phyloP scores from a whole-genome alignment of 2,113 vertebrate species.

The Xerus inauris region DNA sequence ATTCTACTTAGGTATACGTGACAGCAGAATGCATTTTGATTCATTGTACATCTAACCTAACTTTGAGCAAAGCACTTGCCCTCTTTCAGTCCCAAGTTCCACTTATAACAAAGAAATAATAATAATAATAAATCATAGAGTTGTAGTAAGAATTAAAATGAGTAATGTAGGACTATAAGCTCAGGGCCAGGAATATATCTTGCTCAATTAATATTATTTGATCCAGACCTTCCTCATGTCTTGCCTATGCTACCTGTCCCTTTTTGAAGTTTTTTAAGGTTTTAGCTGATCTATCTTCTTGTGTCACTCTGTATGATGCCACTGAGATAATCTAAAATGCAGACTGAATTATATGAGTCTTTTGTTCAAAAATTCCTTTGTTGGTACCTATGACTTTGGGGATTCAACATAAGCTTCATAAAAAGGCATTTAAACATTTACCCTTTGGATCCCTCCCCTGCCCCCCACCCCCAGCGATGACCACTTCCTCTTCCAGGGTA shows the following conservation, averaged over 20 bases:
- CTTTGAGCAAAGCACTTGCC: neutral
- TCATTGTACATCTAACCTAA: too few species aligned
- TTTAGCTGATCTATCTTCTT: neutral
- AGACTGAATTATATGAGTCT: neutral
- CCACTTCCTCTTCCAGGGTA: neutral
- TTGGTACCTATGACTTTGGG: neutral
- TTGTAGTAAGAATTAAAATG: neutral
- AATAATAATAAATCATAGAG: neutral
- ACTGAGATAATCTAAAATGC: neutral
- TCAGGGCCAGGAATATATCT: neutral
- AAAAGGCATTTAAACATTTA: neutral
- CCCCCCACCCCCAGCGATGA: too few species aligned
- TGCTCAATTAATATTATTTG: neutral
- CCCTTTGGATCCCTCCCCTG: neutral
- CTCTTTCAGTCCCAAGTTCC: neutral
- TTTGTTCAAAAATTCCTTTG: neutral
- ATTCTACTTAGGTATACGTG: too few species aligned
- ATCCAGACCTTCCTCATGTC: neutral
- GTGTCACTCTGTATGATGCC: neutral
- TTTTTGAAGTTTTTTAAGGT: neutral
- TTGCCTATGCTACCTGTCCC: neutral
- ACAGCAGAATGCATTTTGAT: too few species aligned
- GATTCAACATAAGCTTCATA: conserved; percentile 23
- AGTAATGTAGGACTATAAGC: neutral
- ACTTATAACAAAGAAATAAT: neutral